phyloP scores from a whole-genome alignment of 2,888 invertebrate genomes.

The Laothoe populi region DNA sequence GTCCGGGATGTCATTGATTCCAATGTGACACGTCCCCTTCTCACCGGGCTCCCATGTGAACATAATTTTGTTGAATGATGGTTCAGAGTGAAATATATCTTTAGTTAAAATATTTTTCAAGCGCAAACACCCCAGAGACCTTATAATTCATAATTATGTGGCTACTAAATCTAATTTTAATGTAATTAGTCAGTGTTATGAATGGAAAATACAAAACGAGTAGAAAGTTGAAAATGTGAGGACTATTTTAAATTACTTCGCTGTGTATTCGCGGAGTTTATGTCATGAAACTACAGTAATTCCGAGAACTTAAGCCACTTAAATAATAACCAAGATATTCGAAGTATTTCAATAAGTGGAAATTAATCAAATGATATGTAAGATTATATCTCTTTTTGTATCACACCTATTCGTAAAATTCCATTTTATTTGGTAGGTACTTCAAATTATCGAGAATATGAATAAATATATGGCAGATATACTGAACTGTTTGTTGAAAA shows the following conservation, averaged over 20 bases:
- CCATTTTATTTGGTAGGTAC: no score
- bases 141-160: no score
- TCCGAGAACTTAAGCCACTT: neutral
- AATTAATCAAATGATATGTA: neutral
- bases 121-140: no score
- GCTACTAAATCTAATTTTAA: no score
- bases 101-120: neutral
- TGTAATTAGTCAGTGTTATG: no score
- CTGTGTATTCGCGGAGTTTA: neutral
- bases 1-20: constrained; percentile 20
- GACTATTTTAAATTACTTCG: constrained; percentile 9
- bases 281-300: neutral
- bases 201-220: neutral
- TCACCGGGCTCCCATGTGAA: neutral
- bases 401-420: no score
- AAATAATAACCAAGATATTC: neutral
- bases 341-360: neutral
- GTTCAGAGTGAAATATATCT: neutral
- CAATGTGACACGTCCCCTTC: constrained; percentile 13
- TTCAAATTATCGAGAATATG: no score
- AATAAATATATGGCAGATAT: no score
- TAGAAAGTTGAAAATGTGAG: constrained; percentile 1
- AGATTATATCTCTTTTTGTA: neutral
- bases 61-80: constrained; percentile 13
- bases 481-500: no score